These are phyloP conservation scores for Pseudochromis fuscus DNA, from an alignment of 2,797 vertebrate species.

Conservation along the genomic window DNA sequence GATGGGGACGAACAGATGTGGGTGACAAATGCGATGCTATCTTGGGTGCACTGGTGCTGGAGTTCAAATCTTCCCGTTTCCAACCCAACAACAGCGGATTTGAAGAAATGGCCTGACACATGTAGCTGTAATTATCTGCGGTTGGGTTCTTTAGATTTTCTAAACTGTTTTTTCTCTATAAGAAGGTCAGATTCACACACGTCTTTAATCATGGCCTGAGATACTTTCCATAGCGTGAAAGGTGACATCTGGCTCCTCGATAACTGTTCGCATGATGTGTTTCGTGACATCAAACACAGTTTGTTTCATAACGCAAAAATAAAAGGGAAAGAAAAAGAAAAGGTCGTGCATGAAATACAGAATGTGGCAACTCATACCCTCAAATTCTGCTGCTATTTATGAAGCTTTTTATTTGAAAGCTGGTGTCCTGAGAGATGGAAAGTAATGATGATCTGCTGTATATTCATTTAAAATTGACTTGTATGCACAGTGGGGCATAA, in stretches of 20 bases:
- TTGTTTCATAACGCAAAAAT: not conserved
- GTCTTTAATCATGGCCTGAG: not conserved
- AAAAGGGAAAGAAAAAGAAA: not conserved
- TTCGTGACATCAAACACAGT: not conserved
- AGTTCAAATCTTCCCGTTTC: not conserved
- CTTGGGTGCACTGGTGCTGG: not conserved
- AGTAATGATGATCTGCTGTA: not conserved
- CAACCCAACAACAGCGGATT: too few relatives aligned
- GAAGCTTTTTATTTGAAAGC: not conserved
- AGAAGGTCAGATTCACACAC: not conserved
- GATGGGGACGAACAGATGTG: not conserved
- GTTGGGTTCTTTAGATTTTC: too few relatives aligned
- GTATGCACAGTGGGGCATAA: not conserved
- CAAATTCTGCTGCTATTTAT: slow-evolving; percentile 5
- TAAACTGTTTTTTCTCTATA: too few relatives aligned
- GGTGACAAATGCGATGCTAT: too few relatives aligned
- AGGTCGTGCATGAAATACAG: not conserved
- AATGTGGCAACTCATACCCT: slow-evolving; percentile 3
- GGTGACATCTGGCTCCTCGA: not conserved
- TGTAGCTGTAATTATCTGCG: too few relatives aligned
- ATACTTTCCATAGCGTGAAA: not conserved
- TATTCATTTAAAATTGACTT: slow-evolving; percentile 4
- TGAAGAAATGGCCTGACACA: too few relatives aligned
- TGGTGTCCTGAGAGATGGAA: not conserved
- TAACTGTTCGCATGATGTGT: not conserved